These are phyloP conservation scores for Leptinotarsa peninsularis DNA, from an alignment of 2,888 invertebrate genomes.

Conservation along the genomic window DNA sequence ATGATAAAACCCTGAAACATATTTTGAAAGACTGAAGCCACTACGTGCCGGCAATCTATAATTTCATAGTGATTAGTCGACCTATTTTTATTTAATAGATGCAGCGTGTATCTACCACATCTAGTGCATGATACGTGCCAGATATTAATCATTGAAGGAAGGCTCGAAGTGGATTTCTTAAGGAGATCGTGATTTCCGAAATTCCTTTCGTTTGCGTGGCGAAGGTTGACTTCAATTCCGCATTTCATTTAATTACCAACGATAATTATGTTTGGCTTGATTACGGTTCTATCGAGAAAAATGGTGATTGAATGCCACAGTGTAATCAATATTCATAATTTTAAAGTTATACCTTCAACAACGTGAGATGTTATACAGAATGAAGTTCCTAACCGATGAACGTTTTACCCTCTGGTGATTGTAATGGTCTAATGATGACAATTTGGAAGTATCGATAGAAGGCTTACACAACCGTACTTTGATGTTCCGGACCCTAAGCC, in stretches of 20 bases:
- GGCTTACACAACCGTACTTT: too few relatives aligned
- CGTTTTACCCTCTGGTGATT: too few relatives aligned
- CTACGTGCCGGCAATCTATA: conserved; percentile 56
- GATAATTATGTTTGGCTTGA: background rate
- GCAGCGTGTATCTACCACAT: conserved; percentile 49
- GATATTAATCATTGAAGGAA: conserved; percentile 53
- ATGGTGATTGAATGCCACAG: too few relatives aligned
- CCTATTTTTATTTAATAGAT: conserved; percentile 45
- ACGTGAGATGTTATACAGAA: too few relatives aligned
- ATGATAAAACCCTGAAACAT: conserved; percentile 23
- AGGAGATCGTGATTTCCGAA: conserved; percentile 52
- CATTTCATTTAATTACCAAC: conserved; percentile 1
- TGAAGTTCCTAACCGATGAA: too few relatives aligned
- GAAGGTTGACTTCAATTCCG: conserved; percentile 4
- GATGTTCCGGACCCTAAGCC: too few relatives aligned
- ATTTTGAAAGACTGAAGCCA: conserved; percentile 51
- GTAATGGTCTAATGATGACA: too few relatives aligned
- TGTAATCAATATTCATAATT: too few relatives aligned
- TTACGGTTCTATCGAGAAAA: background rate
- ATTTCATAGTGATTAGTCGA: conserved; percentile 54
- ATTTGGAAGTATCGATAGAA: too few relatives aligned
- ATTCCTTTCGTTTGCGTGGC: conserved; percentile 35
- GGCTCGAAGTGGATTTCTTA: conserved; percentile 28
- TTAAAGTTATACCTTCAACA: too few relatives aligned
- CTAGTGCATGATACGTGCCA: conserved; percentile 48